Base-by-base conservation (phyloP, 2,888 invertebrate genomes). In the Diachrysia chrysitis region DNA sequence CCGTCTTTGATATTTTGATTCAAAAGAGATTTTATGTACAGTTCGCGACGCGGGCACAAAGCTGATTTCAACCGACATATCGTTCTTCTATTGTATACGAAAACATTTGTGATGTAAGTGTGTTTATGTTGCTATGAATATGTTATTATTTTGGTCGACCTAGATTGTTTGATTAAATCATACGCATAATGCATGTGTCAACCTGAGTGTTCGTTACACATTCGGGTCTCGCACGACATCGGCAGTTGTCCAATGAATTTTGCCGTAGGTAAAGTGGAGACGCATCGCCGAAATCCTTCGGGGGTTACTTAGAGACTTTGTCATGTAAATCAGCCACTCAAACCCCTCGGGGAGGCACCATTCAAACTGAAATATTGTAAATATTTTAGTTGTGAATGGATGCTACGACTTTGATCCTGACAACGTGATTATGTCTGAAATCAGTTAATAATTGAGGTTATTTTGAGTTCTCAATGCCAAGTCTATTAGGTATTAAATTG, bases 261-360 rank as follows among this genome's bases (percentile, higher is more conserved):
- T 76, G 80, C 70, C 73, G 74, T 81, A 81, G 74, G 82, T 72
- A 76, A 83, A 79, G 79, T 78, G 73, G 76, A 84, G 80, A 85
- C 79, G 80, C 82, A 84, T 80, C 83, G 74, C 84, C 86, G 73
- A 89, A 91, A 92, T 90, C 91, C 89, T 90, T 85, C 75, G 85
- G 84, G 89, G 88, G 87, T 88, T 89, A 89, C 89, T 91, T 89
- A 88, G 83, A 81, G 87, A 87, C 93, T 93, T 94, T 93, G 92
- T 93, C 90, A 94, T 94, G 94, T 88, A 93, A 94, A 94, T 93
- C 88, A 92, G 88, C 86, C 87, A 87, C 89, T 92, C 90, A 85
- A 87, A 87, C 86, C 87, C 89, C 84, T 78, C 67, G 73, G 85
- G 84, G 87, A 88, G 87, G 85, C 83, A 83, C 80, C 81, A 86